Percentiles rank a stretch among this genome's conserved stretches.
These are phyloP conservation scores for Orussus abietinus DNA, from an alignment of 1,140 invertebrate genomes.

Conservation along the genomic window DNA sequence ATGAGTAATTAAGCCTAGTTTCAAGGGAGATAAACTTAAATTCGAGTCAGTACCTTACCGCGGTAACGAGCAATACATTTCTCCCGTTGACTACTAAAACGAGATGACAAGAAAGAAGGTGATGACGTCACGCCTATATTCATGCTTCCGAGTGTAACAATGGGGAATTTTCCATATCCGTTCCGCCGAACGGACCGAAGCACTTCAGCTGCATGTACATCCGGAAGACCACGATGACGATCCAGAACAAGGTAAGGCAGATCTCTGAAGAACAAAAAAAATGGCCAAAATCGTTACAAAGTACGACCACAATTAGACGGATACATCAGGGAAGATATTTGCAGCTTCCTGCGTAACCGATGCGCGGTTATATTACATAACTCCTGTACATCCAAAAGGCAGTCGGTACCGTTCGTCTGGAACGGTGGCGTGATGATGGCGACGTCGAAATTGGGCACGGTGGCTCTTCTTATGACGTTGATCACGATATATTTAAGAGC, in stretches of 20 bases:
- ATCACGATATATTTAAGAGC: slow-evolving; percentile 69
- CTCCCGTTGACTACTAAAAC: neutral
- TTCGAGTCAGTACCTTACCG: too few relatives aligned
- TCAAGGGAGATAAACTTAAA: too few relatives aligned
- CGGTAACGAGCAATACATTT: too few relatives aligned
- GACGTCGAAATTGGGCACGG: slow-evolving; percentile 56
- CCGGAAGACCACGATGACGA: slow-evolving; percentile 51
- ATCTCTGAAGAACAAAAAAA: slow-evolving; percentile 53
- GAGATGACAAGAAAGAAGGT: slow-evolving; percentile 33
- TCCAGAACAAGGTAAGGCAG: slow-evolving; percentile 55
- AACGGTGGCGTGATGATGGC: slow-evolving; percentile 62
- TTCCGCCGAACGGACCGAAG: too few relatives aligned
- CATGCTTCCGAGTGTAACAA: too few relatives aligned
- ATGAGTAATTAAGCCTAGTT: too few relatives aligned
- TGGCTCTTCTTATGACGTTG: slow-evolving; percentile 61
- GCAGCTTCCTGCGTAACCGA: neutral
- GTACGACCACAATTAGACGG: too few relatives aligned
- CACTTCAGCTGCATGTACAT: slow-evolving; percentile 52
- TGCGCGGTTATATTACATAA: slow-evolving; percentile 11
- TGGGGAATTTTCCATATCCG: too few relatives aligned
- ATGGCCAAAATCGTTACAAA: too few relatives aligned
- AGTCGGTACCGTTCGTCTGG: slow-evolving; percentile 59
- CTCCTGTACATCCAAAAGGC: neutral
- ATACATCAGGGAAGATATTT: too few relatives aligned
- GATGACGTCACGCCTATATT: slow-evolving; percentile 59